Evolutionary conservation across 2,888 invertebrate species (phyloP).

Genomic region (Meliscaeva auricollis): DNA sequence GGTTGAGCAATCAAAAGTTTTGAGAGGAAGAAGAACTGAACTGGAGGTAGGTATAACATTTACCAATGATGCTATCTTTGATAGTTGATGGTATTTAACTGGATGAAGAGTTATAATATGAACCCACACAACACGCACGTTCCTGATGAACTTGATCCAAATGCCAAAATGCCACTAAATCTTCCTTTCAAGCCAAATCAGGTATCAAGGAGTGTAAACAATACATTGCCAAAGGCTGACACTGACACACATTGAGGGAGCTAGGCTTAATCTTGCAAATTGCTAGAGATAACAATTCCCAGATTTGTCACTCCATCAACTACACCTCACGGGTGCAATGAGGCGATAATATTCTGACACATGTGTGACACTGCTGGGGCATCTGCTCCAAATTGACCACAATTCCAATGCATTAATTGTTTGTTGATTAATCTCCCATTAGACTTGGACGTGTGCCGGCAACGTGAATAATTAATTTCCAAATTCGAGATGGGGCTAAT

Average conservation of each 20-base stretch:
- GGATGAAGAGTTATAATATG: too few relatives aligned
- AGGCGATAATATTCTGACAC: conserved; percentile 63
- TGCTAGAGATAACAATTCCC: conserved; percentile 30
- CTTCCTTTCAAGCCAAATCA: neutral
- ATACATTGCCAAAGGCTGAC: conserved; percentile 5
- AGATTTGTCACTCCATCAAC: conserved; percentile 64
- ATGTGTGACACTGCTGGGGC: conserved; percentile 46
- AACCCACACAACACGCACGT: too few relatives aligned
- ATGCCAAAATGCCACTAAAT: too few relatives aligned
- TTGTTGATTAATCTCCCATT: conserved; percentile 69
- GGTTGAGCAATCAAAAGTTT: too few relatives aligned
- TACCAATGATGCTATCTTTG: too few relatives aligned
- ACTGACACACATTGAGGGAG: neutral
- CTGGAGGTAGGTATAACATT: too few relatives aligned
- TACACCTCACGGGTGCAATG: conserved; percentile 57
- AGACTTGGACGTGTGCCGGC: conserved; percentile 34
- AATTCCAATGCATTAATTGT: conserved; percentile 68
- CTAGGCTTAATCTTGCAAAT: conserved; percentile 23
- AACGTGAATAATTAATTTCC: conserved; percentile 66
- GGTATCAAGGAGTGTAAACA: neutral
- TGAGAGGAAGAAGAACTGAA: too few relatives aligned
- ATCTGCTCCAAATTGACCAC: conserved; percentile 50
- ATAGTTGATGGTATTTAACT: too few relatives aligned
- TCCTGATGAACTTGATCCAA: too few relatives aligned
- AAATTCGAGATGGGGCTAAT: conserved; percentile 1